phyloP scores from a whole-genome alignment of 2,797 vertebrate species.

The Mastacembelus armatus region DNA sequence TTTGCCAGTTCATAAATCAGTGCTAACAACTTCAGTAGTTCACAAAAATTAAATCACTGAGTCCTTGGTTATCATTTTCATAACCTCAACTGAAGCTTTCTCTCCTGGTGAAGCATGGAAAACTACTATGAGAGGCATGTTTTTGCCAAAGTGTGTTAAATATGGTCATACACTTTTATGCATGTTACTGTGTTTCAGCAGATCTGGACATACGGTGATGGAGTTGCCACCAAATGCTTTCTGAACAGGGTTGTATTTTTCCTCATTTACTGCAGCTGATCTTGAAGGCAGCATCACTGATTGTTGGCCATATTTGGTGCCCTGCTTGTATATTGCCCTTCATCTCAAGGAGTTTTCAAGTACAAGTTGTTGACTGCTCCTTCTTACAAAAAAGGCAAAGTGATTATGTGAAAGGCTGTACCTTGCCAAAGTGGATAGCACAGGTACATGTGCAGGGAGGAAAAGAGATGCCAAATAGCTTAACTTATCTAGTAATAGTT shows the following conservation, averaged over 20 bases:
- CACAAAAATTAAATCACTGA: too few relatives aligned
- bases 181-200: too few relatives aligned
- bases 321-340: slow-evolving; percentile 11
- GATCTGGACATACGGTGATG: slow-evolving; percentile 27
- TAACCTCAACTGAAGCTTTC: too few relatives aligned
- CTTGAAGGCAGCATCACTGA: neutral
- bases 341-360: slow-evolving; percentile 34
- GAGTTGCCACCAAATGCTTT: too few relatives aligned
- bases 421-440: slow-evolving; percentile 5
- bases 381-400: slow-evolving; percentile 28
- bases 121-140: too few relatives aligned
- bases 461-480: neutral
- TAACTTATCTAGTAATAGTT: slow-evolving; percentile 38
- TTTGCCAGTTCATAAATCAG: too few relatives aligned
- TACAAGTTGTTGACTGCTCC: slow-evolving; percentile 38
- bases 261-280: neutral
- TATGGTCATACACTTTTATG: too few relatives aligned
- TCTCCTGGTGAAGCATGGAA: too few relatives aligned
- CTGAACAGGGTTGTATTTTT: too few relatives aligned
- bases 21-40: too few relatives aligned
- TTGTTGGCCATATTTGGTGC: neutral
- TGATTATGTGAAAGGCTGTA: slow-evolving; percentile 20
- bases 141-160: too few relatives aligned
- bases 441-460: neutral
- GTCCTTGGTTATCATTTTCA: too few relatives aligned